phyloP scores from a whole-genome alignment of 1,140 invertebrate species.

The Charaxes varanes region DNA sequence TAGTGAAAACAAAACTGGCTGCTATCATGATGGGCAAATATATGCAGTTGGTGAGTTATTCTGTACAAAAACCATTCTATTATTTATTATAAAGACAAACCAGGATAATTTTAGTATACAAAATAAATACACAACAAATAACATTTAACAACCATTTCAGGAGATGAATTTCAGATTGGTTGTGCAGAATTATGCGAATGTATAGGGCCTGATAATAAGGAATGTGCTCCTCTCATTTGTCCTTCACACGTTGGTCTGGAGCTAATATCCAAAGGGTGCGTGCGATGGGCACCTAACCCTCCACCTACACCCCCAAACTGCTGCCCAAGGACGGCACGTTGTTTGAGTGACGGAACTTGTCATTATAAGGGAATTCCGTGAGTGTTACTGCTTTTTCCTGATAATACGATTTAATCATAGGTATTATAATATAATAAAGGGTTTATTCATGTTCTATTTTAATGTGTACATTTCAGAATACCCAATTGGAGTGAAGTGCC shows the following conservation, averaged over 20 bases:
- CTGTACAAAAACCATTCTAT: neutral
- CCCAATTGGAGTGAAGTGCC: slow-evolving; percentile 83
- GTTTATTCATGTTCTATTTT: no score
- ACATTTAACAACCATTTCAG: no score
- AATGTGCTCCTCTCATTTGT: slow-evolving; percentile 87
- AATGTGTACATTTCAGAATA: slow-evolving; percentile 66
- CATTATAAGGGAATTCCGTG: slow-evolving; percentile 79
- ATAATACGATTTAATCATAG: neutral
- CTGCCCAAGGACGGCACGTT: slow-evolving; percentile 85
- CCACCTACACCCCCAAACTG: slow-evolving; percentile 85
- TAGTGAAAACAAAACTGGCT: slow-evolving; percentile 47
- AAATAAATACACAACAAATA: no score
- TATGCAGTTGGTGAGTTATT: slow-evolving; percentile 62
- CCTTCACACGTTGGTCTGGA: slow-evolving; percentile 88
- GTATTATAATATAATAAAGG: no score
- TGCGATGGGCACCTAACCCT: slow-evolving; percentile 88
- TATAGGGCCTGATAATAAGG: slow-evolving; percentile 73
- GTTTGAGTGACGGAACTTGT: slow-evolving; percentile 86
- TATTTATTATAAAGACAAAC: no score
- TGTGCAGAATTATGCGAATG: slow-evolving; percentile 85
- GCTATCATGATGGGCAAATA: slow-evolving; percentile 57
- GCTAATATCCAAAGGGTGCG: slow-evolving; percentile 86
- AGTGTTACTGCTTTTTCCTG: slow-evolving; percentile 27
- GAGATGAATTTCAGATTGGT: slow-evolving; percentile 84
- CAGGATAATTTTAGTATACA: no score